Evolutionary conservation across 2,888 invertebrate species (phyloP).

Genomic region (Scelioninae gen. 1): DNA sequence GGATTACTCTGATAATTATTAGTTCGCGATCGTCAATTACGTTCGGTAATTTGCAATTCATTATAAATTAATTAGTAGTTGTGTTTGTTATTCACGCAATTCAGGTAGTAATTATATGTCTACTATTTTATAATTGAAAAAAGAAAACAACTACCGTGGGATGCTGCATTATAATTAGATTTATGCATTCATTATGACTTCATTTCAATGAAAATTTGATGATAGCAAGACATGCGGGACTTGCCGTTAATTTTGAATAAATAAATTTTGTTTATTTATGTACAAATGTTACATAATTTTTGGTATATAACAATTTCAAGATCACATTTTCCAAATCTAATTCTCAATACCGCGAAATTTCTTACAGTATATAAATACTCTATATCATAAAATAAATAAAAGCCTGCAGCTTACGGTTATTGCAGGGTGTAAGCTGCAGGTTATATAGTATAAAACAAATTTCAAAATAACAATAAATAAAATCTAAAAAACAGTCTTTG

Average conservation of each 20-base stretch:
- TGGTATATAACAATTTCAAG: slow-evolving; percentile 19
- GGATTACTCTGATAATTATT: slow-evolving; percentile 42
- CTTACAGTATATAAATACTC: slow-evolving; percentile 33
- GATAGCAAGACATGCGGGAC: neutral
- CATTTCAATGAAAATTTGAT: slow-evolving; percentile 24
- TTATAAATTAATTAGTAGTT: slow-evolving; percentile 55
- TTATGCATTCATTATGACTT: slow-evolving; percentile 11
- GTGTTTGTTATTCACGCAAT: slow-evolving; percentile 44
- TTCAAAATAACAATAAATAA: no score
- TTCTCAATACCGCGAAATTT: slow-evolving; percentile 34
- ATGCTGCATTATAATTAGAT: slow-evolving; percentile 26
- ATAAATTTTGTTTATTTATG: slow-evolving; percentile 33
- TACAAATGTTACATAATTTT: slow-evolving; percentile 4
- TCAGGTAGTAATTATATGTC: slow-evolving; percentile 23
- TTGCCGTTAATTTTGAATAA: slow-evolving; percentile 38
- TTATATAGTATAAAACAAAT: no score
- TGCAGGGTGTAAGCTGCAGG: no score
- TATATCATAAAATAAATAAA: slow-evolving; percentile 6
- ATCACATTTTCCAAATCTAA: slow-evolving; percentile 55
- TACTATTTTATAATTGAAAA: slow-evolving; percentile 40
- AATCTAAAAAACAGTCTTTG: no score
- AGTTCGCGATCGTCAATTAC: slow-evolving; percentile 48
- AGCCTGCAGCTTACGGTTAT: no score
- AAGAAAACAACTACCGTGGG: slow-evolving; percentile 31
- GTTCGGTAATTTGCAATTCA: slow-evolving; percentile 48